phyloP scores from a whole-genome alignment of 2,113 vertebrate genomes.

The Acrocephalus kingi region DNA sequence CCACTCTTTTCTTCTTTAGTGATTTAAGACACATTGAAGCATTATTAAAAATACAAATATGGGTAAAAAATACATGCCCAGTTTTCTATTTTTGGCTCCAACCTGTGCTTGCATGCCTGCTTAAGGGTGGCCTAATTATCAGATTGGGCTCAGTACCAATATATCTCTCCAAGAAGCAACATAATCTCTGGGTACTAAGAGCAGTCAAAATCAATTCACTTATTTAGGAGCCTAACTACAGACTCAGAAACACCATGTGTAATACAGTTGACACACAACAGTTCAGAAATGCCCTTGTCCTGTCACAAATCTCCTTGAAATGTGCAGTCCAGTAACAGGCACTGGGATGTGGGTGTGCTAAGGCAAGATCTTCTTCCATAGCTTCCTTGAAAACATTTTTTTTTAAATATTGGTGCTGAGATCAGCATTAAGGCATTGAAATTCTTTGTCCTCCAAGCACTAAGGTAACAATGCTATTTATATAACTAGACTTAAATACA shows the following conservation, averaged over 20 bases:
- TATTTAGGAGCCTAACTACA: not conserved
- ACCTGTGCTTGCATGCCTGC: not conserved
- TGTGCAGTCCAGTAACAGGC: not conserved
- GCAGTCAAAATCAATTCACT: not conserved
- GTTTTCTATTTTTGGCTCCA: not conserved
- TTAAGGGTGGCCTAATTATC: conserved; percentile 1
- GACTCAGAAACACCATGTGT: not conserved
- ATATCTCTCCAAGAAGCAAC: not conserved
- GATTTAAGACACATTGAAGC: not conserved
- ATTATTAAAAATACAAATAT: conserved; percentile 8
- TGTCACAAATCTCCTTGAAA: not conserved
- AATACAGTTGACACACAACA: not conserved
- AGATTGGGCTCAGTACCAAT: not conserved
- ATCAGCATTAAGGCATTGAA: not conserved
- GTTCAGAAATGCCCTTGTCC: not conserved
- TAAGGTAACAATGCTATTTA: not conserved
- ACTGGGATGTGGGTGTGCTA: not conserved
- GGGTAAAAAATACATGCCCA: not conserved
- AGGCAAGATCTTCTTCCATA: not conserved
- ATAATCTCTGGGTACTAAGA: not conserved
- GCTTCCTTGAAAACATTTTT: not conserved
- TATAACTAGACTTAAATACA: not conserved
- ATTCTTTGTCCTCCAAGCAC: not conserved
- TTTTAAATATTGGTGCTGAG: not conserved
- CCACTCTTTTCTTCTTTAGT: not conserved